Evolutionary conservation across 2,113 vertebrate genomes (phyloP).

Genomic region (Burhinus oedicnemus): DNA sequence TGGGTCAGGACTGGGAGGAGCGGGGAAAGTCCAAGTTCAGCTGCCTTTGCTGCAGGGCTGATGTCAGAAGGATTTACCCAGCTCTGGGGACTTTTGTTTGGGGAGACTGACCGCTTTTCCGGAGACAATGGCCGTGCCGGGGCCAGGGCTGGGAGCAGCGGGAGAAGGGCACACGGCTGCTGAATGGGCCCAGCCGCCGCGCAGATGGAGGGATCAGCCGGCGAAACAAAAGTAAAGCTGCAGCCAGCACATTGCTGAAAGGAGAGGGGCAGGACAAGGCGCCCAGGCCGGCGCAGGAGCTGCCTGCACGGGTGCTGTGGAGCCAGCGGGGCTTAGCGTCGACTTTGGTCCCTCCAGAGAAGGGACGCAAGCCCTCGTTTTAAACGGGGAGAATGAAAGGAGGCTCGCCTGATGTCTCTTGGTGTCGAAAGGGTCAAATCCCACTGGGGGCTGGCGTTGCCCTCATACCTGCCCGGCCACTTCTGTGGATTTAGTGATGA

Average conservation of each 20-base stretch:
- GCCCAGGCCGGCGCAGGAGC: not conserved
- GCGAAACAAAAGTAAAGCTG: conserved; percentile 80
- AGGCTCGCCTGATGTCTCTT: not conserved
- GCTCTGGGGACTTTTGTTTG: conserved; percentile 77
- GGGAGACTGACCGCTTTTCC: conserved; percentile 61
- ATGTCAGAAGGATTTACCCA: conserved; percentile 78
- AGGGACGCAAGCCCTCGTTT: not conserved
- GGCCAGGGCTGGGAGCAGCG: conserved; percentile 15
- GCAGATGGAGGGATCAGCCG: conserved; percentile 77
- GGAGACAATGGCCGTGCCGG: conserved; percentile 70
- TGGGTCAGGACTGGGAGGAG: too few relatives aligned
- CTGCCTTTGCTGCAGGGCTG: conserved; percentile 66
- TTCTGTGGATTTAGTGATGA: not conserved
- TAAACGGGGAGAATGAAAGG: not conserved
- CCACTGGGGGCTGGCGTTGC: not conserved
- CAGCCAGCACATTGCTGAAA: conserved; percentile 76
- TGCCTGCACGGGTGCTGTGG: not conserved
- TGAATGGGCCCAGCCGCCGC: conserved; percentile 69
- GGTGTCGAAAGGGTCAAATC: not conserved
- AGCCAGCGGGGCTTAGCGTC: not conserved
- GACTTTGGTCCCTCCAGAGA: not conserved
- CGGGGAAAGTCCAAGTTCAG: conserved; percentile 65
- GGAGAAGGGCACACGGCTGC: not conserved
- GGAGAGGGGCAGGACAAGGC: conserved; percentile 60
- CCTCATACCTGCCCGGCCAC: not conserved